Evolutionary conservation across 1,140 invertebrate genomes (phyloP).

Genomic region (Euwallacea fornicatus): DNA sequence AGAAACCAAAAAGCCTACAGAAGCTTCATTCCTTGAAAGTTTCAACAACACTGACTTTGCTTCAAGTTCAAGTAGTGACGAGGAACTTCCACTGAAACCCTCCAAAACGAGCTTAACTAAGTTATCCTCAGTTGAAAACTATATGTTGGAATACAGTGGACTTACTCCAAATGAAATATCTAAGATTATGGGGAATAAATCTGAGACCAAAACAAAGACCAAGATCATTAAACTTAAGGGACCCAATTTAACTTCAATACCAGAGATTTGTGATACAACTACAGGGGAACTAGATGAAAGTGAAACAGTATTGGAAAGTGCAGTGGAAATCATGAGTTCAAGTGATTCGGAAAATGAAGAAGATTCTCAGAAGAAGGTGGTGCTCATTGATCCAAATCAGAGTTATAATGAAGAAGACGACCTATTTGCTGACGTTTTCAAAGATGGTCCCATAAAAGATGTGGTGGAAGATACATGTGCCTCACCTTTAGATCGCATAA

Average conservation of each 20-base stretch:
- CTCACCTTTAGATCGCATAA: not conserved
- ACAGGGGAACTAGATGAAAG: conserved; percentile 3
- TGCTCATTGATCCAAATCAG: conserved; percentile 49
- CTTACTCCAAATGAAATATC: conserved; percentile 72
- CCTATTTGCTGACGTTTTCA: conserved; percentile 39
- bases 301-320: conserved; percentile 18
- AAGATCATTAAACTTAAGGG: conserved; percentile 39
- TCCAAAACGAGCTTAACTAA: conserved; percentile 42
- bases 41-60: conserved; percentile 50
- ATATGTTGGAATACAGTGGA: conserved; percentile 74
- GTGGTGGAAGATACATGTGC: no score
- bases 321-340: conserved; percentile 41
- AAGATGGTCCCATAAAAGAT: no score
- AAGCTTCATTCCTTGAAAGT: conserved; percentile 45
- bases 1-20: conserved; percentile 12
- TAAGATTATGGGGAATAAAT: conserved; percentile 40
- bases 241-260: conserved; percentile 15
- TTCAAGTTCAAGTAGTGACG: conserved; percentile 47
- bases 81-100: conserved; percentile 40
- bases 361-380: conserved; percentile 45
- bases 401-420: conserved; percentile 30
- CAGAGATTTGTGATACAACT: conserved; percentile 7
- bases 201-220: no score
- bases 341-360: conserved; percentile 42
- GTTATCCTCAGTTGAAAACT: conserved; percentile 60